phyloP scores from a whole-genome alignment of 1,140 invertebrate genomes.

The Myzus persicae region DNA sequence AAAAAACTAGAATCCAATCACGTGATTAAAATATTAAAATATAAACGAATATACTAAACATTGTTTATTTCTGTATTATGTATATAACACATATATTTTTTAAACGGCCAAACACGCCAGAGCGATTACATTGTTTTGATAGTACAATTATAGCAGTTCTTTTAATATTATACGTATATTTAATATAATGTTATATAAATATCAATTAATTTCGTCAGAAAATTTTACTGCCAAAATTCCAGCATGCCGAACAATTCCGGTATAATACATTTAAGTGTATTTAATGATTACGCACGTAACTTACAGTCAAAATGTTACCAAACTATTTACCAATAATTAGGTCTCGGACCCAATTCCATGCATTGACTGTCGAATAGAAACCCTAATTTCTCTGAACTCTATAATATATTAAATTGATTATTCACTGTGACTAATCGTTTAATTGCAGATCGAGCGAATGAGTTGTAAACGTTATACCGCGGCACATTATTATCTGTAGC shows the following conservation, averaged over 20 bases:
- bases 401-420: conserved; percentile 19
- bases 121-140: neutral
- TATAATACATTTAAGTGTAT: neutral
- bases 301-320: neutral
- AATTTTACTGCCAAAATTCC: neutral
- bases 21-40: conserved; percentile 14
- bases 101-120: neutral
- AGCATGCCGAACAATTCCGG: neutral
- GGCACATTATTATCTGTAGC: neutral
- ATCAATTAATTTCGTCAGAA: neutral
- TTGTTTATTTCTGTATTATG: neutral
- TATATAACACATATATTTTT: neutral
- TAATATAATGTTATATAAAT: neutral
- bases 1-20: neutral
- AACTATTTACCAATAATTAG: conserved; percentile 18
- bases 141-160: neutral
- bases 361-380: neutral
- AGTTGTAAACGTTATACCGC: neutral
- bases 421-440: conserved; percentile 4
- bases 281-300: neutral
- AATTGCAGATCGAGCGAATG: neutral
- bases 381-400: neutral
- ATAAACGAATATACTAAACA: neutral
- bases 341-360: neutral
- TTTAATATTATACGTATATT: neutral